These are phyloP conservation scores for Meteorus colon DNA, from an alignment of 2,888 invertebrate genomes.

Conservation along the genomic window DNA sequence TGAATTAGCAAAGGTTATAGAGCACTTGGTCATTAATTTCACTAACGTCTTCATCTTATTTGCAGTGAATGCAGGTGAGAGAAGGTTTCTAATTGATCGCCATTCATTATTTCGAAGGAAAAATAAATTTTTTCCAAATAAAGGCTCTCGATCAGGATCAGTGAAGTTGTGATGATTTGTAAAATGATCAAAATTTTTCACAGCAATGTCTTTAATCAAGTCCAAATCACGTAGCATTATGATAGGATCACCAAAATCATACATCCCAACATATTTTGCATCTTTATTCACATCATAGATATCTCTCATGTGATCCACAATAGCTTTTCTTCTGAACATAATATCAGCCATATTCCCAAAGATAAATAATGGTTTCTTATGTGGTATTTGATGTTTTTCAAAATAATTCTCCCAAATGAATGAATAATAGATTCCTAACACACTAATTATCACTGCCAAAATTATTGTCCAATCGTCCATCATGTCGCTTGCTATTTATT, in stretches of 20 bases:
- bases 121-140: slow-evolving; percentile 57
- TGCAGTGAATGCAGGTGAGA: slow-evolving; percentile 77
- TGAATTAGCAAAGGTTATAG: slow-evolving; percentile 59
- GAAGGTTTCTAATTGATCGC: slow-evolving; percentile 74
- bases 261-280: slow-evolving; percentile 59
- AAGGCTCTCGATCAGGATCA: slow-evolving; percentile 52
- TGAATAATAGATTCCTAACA: slow-evolving; percentile 32
- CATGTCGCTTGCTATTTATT: too few relatives aligned
- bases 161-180: slow-evolving; percentile 58
- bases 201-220: slow-evolving; percentile 61
- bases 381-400: slow-evolving; percentile 54
- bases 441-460: slow-evolving; percentile 18
- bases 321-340: slow-evolving; percentile 28
- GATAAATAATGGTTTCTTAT: slow-evolving; percentile 45
- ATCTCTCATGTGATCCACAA: slow-evolving; percentile 37
- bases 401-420: slow-evolving; percentile 27
- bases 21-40: slow-evolving; percentile 72
- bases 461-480: slow-evolving; percentile 14
- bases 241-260: slow-evolving; percentile 54
- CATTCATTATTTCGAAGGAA: slow-evolving; percentile 72
- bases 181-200: slow-evolving; percentile 62
- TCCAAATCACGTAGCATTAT: slow-evolving; percentile 62
- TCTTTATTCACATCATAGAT: slow-evolving; percentile 52
- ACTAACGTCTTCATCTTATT: slow-evolving; percentile 77
- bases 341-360: slow-evolving; percentile 50